A percentile compares a stretch with the other conserved stretches of the same genome.
phyloP scores from a whole-genome alignment of 2,797 vertebrate genomes.

The Hirundo rustica region DNA sequence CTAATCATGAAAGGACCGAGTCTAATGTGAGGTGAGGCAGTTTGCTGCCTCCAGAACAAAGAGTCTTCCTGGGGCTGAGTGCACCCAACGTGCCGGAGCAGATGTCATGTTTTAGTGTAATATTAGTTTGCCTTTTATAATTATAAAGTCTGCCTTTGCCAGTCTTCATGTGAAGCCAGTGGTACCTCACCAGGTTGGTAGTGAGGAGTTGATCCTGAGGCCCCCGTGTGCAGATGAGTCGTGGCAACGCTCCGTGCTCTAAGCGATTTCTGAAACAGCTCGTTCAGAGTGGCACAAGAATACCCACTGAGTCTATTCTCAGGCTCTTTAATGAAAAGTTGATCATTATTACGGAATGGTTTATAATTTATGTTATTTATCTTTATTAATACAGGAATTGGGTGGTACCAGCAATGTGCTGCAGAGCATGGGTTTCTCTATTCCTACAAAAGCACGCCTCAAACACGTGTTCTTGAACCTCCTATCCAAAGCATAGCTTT shows the following conservation, averaged over 20 bases:
- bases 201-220: accelerated
- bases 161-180: accelerated
- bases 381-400: background rate
- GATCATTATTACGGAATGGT: background rate
- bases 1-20: background rate
- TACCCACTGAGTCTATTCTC: background rate
- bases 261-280: background rate
- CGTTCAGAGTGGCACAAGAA: background rate
- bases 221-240: accelerated
- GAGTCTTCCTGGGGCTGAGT: accelerated
- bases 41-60: background rate
- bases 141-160: background rate
- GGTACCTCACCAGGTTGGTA: background rate
- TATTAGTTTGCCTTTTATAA: background rate
- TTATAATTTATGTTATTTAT: background rate
- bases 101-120: background rate
- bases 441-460: background rate
- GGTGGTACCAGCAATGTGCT: background rate
- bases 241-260: background rate
- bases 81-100: background rate
- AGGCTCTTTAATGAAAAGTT: background rate
- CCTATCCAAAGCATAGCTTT: background rate
- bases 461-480: background rate
- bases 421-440: background rate
- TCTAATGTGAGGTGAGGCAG: accelerated